phyloP scores from a whole-genome alignment of 2,888 invertebrate species.

The Mythimna ferrago region DNA sequence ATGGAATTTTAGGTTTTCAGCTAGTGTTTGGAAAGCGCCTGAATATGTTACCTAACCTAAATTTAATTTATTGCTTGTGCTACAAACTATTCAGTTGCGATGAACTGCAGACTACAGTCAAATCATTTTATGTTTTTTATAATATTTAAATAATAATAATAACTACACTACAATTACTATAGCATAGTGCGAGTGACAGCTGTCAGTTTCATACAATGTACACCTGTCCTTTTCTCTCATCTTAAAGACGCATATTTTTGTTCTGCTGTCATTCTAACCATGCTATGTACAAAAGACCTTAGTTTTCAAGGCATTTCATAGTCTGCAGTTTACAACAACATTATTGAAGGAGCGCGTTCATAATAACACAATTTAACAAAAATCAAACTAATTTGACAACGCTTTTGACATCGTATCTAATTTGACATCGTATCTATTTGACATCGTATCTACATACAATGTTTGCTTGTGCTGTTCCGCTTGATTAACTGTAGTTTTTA shows the following conservation, averaged over 20 bases:
- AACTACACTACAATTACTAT: too few relatives aligned
- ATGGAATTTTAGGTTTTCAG: not conserved
- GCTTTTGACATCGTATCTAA: conserved; percentile 1
- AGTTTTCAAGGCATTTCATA: not conserved
- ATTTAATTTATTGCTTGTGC: conserved; percentile 38
- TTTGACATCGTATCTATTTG: conserved; percentile 27
- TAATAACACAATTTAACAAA: conserved; percentile 46
- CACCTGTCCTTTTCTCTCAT: too few relatives aligned
- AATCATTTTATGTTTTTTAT: not conserved
- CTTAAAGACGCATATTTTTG: too few relatives aligned
- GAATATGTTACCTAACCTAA: not conserved
- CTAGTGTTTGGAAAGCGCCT: not conserved
- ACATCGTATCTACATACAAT: conserved; percentile 41
- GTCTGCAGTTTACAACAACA: conserved; percentile 20
- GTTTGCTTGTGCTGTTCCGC: conserved; percentile 72
- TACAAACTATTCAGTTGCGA: conserved; percentile 39
- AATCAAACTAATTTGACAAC: conserved; percentile 30
- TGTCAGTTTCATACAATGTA: too few relatives aligned
- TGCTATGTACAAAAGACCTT: too few relatives aligned
- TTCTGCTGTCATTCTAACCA: too few relatives aligned
- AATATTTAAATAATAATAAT: too few relatives aligned
- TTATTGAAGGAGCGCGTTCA: conserved; percentile 9
- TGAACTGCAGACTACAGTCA: conserved; percentile 23
- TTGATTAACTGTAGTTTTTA: conserved; percentile 60
- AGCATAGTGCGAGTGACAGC: too few relatives aligned